Conservation (phyloP, 2,888 invertebrate genomes). For the Ecliptopera silaceata region DNA sequence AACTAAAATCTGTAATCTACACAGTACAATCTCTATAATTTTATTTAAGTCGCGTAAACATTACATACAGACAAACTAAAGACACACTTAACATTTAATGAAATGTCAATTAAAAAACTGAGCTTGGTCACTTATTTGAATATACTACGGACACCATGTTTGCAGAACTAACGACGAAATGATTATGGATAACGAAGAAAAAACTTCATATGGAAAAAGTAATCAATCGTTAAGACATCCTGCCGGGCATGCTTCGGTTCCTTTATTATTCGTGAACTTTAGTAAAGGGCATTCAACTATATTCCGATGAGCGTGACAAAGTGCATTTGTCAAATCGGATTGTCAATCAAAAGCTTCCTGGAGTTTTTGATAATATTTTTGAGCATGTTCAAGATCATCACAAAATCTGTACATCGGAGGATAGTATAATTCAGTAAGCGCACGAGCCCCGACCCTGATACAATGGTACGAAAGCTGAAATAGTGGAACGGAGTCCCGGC, state of each 20-base stretch:
- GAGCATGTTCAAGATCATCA: no score
- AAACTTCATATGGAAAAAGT: constrained; percentile 9
- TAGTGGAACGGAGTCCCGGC: constrained; percentile 6
- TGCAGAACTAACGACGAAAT: constrained; percentile 5
- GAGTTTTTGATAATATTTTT: constrained; percentile 21
- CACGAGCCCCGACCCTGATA: constrained; percentile 2
- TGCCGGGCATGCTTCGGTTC: constrained; percentile 21
- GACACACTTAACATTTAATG: no score
- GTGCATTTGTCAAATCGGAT: constrained; percentile 38
- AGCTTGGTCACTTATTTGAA: neutral
- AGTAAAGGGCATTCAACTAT: constrained; percentile 9
- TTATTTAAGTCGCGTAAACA: no score
- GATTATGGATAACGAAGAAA: constrained; percentile 20
- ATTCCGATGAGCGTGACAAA: constrained; percentile 5
- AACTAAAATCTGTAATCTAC: no score
- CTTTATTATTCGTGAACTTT: constrained; percentile 6
- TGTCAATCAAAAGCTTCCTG: constrained; percentile 41
- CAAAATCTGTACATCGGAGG: no score
- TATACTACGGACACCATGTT: neutral
- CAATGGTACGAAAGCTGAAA: neutral
- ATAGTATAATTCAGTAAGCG: neutral
- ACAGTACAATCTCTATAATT: no score
- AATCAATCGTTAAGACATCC: constrained; percentile 14
- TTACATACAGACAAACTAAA: no score
- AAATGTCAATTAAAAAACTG: no score